Conservation (phyloP, 2,888 invertebrate genomes). For the Eurytoma californica region DNA sequence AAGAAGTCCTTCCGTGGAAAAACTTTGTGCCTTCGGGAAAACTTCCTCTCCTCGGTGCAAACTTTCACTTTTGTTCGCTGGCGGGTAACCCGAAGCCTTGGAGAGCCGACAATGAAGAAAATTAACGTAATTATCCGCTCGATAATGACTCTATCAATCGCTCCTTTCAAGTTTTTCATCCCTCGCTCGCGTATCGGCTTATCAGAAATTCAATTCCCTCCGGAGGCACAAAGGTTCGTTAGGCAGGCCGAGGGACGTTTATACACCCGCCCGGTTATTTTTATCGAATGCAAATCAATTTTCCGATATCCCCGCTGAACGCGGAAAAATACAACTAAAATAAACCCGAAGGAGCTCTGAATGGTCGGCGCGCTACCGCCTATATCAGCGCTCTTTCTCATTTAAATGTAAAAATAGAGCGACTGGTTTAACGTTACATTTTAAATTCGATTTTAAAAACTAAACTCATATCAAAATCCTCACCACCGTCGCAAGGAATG, state of each 20-base stretch:
- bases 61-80: conserved; percentile 10
- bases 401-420: conserved; percentile 16
- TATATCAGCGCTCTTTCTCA: background rate
- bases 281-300: conserved; percentile 48
- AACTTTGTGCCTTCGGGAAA: background rate
- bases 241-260: background rate
- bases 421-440: background rate
- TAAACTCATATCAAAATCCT: background rate
- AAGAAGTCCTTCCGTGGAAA: too few species aligned
- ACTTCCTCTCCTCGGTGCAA: background rate
- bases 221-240: conserved; percentile 37
- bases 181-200: background rate
- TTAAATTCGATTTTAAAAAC: background rate
- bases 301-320: conserved; percentile 29
- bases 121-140: conserved; percentile 31
- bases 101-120: conserved; percentile 19
- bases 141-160: conserved; percentile 39
- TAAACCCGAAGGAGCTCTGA: background rate
- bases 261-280: conserved; percentile 37
- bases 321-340: conserved; percentile 8
- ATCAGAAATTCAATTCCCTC: conserved; percentile 34
- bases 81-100: conserved; percentile 3
- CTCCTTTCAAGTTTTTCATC: background rate
- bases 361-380: background rate
- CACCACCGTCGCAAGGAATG: background rate